Conservation (phyloP, 92 coral and sea anemone genomes). For the Meandrina meandrites region DNA sequence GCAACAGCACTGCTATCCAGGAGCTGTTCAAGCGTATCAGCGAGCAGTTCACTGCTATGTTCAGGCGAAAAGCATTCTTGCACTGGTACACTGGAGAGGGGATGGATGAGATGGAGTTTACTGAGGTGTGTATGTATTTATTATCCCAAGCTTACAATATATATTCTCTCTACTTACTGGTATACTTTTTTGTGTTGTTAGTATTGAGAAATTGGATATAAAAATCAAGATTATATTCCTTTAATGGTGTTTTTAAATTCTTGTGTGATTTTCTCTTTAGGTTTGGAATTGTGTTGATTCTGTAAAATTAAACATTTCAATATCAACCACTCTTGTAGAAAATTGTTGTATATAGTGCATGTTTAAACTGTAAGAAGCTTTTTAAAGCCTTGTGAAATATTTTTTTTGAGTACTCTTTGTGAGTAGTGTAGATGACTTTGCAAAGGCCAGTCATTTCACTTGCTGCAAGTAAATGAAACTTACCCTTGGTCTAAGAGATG, state of each 20-base stretch:
- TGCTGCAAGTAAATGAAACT: background rate
- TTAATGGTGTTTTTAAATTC: background rate
- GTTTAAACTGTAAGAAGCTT: no score
- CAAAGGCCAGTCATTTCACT: no score
- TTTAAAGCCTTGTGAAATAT: no score
- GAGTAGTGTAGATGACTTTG: background rate
- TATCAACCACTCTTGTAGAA: no score
- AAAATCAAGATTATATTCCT: background rate
- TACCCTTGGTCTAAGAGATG: background rate
- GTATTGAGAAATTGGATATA: background rate
- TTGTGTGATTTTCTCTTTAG: no score
- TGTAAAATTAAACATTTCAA: no score
- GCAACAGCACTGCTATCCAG: slow-evolving; percentile 99
- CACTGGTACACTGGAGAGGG: slow-evolving; percentile 99
- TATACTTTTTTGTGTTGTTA: background rate
- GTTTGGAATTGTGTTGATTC: background rate
- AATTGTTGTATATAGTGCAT: no score
- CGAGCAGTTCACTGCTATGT: slow-evolving; percentile 99
- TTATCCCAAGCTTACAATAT: background rate
- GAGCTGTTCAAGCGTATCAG: slow-evolving; percentile 99
- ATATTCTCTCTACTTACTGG: background rate
- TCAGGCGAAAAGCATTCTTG: slow-evolving; percentile 99
- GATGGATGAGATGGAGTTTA: slow-evolving; percentile 99
- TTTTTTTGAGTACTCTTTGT: no score
- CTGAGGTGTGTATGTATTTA: slow-evolving; percentile 68